Evolutionary conservation across 2,797 vertebrate species (phyloP).

Genomic region (Eutrigla gurnardus): DNA sequence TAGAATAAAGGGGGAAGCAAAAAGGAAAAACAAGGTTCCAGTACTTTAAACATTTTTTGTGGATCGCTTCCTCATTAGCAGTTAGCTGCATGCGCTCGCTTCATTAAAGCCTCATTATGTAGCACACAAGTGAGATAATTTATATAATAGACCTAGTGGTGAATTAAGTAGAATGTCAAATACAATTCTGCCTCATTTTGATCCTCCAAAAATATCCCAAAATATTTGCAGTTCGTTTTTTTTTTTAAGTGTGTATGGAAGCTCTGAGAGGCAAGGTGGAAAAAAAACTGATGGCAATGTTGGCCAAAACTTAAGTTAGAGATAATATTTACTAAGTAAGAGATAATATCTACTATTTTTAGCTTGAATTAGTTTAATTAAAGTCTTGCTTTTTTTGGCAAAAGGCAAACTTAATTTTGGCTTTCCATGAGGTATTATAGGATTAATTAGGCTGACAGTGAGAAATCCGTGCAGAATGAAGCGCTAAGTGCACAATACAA

Average conservation of each 20-base stretch:
- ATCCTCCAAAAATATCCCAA: constrained; percentile 3
- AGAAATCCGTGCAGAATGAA: not conserved
- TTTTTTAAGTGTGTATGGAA: not conserved
- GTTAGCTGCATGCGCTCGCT: constrained; percentile 37
- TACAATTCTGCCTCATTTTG: constrained; percentile 26
- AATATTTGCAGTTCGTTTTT: constrained; percentile 17
- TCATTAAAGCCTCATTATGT: constrained; percentile 60
- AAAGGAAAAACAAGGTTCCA: constrained; percentile 6
- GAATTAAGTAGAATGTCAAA: constrained; percentile 58
- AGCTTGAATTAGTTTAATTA: too few species aligned
- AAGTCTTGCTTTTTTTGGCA: too few species aligned
- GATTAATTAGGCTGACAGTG: not conserved
- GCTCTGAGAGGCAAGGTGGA: not conserved
- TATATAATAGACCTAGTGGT: constrained; percentile 60
- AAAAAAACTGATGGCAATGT: too few species aligned
- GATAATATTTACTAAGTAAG: not conserved
- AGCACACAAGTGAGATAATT: constrained; percentile 35
- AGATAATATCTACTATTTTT: too few species aligned
- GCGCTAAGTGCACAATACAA: not conserved
- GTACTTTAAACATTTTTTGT: constrained; percentile 32
- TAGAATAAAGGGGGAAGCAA: not conserved
- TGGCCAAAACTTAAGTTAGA: too few species aligned
- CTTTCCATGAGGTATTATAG: not conserved
- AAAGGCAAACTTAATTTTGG: too few species aligned
- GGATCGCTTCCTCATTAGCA: constrained; percentile 45